Evolutionary conservation across 2,888 invertebrate species (phyloP).

Genomic region (Hirtodrosophila alboralis): DNA sequence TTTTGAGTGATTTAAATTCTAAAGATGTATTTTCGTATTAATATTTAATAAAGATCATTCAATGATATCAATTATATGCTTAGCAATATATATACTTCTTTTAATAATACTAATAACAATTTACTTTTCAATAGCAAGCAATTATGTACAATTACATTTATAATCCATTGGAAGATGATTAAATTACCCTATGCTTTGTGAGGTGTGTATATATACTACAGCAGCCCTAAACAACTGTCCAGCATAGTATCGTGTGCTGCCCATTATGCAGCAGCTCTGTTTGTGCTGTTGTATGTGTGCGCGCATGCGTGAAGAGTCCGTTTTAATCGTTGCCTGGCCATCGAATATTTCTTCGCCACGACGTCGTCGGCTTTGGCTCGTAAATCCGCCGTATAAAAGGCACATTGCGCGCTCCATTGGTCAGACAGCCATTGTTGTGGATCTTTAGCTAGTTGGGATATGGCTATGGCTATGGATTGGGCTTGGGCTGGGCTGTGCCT

Average conservation of each 20-base stretch:
- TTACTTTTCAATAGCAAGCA: too few relatives aligned
- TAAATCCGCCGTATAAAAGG: slow-evolving; percentile 77
- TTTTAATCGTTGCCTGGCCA: slow-evolving; percentile 80
- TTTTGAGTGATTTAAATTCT: too few relatives aligned
- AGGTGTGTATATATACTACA: too few relatives aligned
- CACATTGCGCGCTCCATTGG: slow-evolving; percentile 73
- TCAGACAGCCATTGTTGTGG: slow-evolving; percentile 67
- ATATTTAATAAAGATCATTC: too few relatives aligned
- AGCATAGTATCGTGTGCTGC: slow-evolving; percentile 27
- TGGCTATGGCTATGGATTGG: slow-evolving; percentile 6
- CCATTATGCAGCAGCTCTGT: slow-evolving; percentile 49
- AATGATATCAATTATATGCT: too few relatives aligned
- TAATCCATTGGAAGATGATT: too few relatives aligned
- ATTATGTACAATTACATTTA: too few relatives aligned
- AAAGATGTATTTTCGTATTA: too few relatives aligned
- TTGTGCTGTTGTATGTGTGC: slow-evolving; percentile 49
- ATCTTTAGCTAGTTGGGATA: slow-evolving; percentile 23
- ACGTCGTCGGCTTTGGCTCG: slow-evolving; percentile 75
- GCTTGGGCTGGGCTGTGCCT: slow-evolving; percentile 11
- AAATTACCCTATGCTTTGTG: too few relatives aligned
- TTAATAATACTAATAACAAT: too few relatives aligned
- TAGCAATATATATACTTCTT: too few relatives aligned
- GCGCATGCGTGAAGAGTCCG: slow-evolving; percentile 81
- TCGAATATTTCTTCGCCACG: slow-evolving; percentile 76
- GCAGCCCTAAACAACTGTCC: slow-evolving; percentile 8